These are phyloP conservation scores for Cryptophagus acutangulus DNA, from an alignment of 2,888 invertebrate genomes.

Conservation along the genomic window DNA sequence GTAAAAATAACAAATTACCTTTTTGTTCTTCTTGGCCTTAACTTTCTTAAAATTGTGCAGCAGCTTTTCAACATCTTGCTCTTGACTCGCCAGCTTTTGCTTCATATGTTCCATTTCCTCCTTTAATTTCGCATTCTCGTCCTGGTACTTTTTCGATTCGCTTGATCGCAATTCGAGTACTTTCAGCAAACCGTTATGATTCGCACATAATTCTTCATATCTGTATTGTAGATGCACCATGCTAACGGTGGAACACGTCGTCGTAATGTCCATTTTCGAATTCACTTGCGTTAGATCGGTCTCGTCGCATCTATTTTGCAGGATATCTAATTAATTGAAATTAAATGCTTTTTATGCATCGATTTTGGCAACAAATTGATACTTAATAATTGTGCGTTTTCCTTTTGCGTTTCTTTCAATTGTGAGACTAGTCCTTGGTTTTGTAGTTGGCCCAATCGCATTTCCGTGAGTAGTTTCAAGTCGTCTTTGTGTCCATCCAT, in stretches of 20 bases:
- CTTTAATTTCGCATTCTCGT: conserved; percentile 34
- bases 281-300: conserved; percentile 23
- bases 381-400: conserved; percentile 40
- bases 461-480: no score
- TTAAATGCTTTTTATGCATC: not conserved
- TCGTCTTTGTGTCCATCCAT: no score
- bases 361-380: conserved; percentile 10
- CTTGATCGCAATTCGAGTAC: conserved; percentile 36
- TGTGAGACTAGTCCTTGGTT: no score
- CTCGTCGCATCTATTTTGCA: conserved; percentile 29
- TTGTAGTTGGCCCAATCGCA: no score
- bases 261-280: conserved; percentile 37
- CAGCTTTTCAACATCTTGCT: conserved; percentile 29
- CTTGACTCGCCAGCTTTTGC: conserved; percentile 23
- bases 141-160: conserved; percentile 36
- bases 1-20: conserved; percentile 22
- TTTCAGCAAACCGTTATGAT: conserved; percentile 40
- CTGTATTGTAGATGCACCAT: conserved; percentile 54
- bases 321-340: conserved; percentile 29
- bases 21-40: conserved; percentile 35
- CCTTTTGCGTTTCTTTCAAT: conserved; percentile 36
- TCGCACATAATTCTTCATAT: conserved; percentile 41
- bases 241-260: conserved; percentile 54
- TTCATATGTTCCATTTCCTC: conserved; percentile 31
- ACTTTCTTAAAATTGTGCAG: conserved; percentile 33